A percentile compares a stretch with the other conserved stretches of the same genome.
Evolutionary conservation across 1,140 invertebrate genomes (phyloP).

Genomic region (Macrosteles quadrilineatus): DNA sequence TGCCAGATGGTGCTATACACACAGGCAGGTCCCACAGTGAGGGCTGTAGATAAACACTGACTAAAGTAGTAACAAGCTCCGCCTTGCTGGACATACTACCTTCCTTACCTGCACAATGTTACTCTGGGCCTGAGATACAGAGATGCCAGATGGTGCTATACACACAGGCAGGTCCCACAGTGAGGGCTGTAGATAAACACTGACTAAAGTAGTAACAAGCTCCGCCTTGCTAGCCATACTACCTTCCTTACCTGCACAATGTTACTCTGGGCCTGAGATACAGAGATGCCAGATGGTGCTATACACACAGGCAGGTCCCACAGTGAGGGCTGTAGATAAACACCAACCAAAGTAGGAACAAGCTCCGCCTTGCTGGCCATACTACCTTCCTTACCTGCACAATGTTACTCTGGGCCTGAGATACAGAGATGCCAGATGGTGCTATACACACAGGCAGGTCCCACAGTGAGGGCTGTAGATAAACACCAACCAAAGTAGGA

Average conservation of each 20-base stretch:
- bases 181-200: constrained; percentile 56
- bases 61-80: too few relatives aligned
- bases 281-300: constrained; percentile 37
- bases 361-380: constrained; percentile 39
- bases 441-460: constrained; percentile 53
- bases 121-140: constrained; percentile 55
- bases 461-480: constrained; percentile 59
- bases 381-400: constrained; percentile 10
- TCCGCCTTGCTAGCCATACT: constrained; percentile 23
- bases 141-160: constrained; percentile 30
- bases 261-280: constrained; percentile 59
- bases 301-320: constrained; percentile 59
- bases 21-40: constrained; percentile 61
- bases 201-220: constrained; percentile 54
- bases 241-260: constrained; percentile 43
- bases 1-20: constrained; percentile 33
- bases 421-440: constrained; percentile 44
- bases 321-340: constrained; percentile 56
- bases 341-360: constrained; percentile 53
- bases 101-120: constrained; percentile 56
- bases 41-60: constrained; percentile 57
- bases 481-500: constrained; percentile 55
- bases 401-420: constrained; percentile 60
- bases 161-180: constrained; percentile 60
- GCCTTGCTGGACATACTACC: not conserved